A percentile compares a stretch with the other conserved stretches of the same genome.
Evolutionary conservation across 2,113 vertebrate species (phyloP).

Genomic region (Leptodactylus fuscus): DNA sequence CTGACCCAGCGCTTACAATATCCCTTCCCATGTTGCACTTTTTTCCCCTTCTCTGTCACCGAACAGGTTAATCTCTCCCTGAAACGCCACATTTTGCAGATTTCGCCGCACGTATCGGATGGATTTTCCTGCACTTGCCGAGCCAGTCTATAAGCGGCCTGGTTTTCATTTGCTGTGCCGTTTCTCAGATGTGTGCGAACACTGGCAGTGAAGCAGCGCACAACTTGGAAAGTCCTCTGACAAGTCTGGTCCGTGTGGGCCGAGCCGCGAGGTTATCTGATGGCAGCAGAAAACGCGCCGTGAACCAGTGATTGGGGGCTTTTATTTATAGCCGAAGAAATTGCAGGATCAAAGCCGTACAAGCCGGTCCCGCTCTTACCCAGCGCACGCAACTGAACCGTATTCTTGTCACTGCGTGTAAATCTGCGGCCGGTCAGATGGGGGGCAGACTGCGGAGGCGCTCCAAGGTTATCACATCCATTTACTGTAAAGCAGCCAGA

Average conservation of each 20-base stretch:
- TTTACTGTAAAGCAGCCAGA: not conserved
- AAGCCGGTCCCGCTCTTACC: not conserved
- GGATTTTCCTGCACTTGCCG: constrained; percentile 22
- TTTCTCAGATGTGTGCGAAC: constrained; percentile 24
- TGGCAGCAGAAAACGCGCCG: constrained; percentile 9
- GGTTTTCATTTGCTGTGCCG: constrained; percentile 50
- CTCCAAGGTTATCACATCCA: constrained; percentile 9
- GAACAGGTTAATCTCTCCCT: not conserved
- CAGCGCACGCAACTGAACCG: not conserved
- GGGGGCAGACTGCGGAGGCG: not conserved
- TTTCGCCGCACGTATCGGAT: not conserved
- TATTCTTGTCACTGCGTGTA: not conserved
- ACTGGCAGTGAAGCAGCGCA: constrained; percentile 47
- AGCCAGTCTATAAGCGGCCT: constrained; percentile 12
- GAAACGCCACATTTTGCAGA: too few species aligned
- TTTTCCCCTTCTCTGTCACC: not conserved
- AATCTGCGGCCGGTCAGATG: not conserved
- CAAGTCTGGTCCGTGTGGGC: not conserved
- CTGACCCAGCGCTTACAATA: too few species aligned
- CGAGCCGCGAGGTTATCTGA: constrained; percentile 34
- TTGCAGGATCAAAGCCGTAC: constrained; percentile 33
- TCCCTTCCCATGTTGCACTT: not conserved
- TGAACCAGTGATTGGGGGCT: constrained; percentile 33
- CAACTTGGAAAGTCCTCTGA: constrained; percentile 51
- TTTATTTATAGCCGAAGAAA: constrained; percentile 28